Evolutionary conservation across 2,113 vertebrate genomes (phyloP), one percentile per base, ranked within the genome.

Genomic region (Astur gentilis): DNA sequence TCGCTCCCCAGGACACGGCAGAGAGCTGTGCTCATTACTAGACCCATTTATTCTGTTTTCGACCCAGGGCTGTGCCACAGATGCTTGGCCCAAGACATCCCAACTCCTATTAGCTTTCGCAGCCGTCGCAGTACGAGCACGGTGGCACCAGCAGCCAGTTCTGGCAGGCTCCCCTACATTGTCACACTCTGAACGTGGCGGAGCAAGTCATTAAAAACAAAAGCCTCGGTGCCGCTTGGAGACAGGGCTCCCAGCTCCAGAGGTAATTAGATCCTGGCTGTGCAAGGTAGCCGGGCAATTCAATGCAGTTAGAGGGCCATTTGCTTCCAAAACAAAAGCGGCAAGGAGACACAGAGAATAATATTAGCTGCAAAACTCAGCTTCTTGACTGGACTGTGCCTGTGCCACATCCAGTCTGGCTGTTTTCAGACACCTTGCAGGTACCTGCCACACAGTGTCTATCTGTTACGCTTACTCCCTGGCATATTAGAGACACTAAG

Each of bases 191-290:
- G 78, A 95, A 83, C 17, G 2, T 1, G 42, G 62, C 5, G 1
- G 67, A 96, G 70, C 89, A 93, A 95, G 91, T 82, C 87, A 95
- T 94, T 96, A 93, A 95, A 95, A 87, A 95, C 91, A 95, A 97
- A 95, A 95, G 90, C 57, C 61, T 90, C 8, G 0, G 82, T 79
- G 95, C 61, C 2, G 0, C 67, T 87, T 16, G 2, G 84, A 95
- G 94, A 77, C 72, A 40, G 82, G 34, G 66, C 86, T 96, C 89
- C 85, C 87, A 95, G 87, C 87, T 95, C 91, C 77, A 38, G 52
- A 85, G 96, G 95, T 96, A 97, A 97, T 95, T 91, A 90, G 97
- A 97, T 97, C 91, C 96, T 0, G 27, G 95, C 79, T 64, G 9
- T 90, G 93, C 79, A 85, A 93, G 95, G 85, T 83, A 96, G 76